Evolutionary conservation across 2,113 vertebrate species (phyloP), one percentile per base, ranked within the genome.

Genomic region (Machaerirhynchus nigripectus): DNA sequence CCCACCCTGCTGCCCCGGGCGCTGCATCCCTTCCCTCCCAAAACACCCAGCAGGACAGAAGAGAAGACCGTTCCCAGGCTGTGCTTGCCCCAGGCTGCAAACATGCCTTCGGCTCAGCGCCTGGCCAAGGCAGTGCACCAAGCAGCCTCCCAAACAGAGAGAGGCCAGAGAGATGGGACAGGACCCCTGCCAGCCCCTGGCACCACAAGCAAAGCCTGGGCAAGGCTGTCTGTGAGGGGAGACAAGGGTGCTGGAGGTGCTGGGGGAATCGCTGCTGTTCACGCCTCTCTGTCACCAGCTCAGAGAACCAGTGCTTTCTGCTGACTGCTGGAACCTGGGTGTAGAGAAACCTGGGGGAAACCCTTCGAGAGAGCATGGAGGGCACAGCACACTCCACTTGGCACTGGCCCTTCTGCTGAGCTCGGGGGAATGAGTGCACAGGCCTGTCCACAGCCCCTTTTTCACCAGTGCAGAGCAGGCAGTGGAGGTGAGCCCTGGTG

Each of bases 1-100:
- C 96, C 95, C 85, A 88, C 85, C 81, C 49, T 2, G 21, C 90
- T 26, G 90, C 90, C 90, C 46, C 4, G 0, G 94, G 96, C 70
- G 1, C 94, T 82, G 91, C 94, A 95, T 96, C 95, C 90, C 92
- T 93, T n/a, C 94, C 92, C 95, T 95, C 85, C 85, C 82, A 3
- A 31, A 24, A 19, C 55, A 55, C 4, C 79, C 73, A 4, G 81
- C 71, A 57, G 92, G 88, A 67, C 76, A 46, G 65, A 24, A 33
- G 63, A 9, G 11, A 37, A 90, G 83, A 83, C 76, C 10, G 26
- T 93, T 96, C 94, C 95, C 94, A 96, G 94, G 89, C 96, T 90
- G 52, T 1, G 60, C 84, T 79, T 0, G 31, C 91, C 78, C 30
- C 6, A 2, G 82, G 90, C 94, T 57, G 26, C 6, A 0, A 42